A percentile compares a stretch with the other conserved stretches of the same genome.
Evolutionary conservation across 2,113 vertebrate species (phyloP).

Genomic region (Macrotis lagotis): DNA sequence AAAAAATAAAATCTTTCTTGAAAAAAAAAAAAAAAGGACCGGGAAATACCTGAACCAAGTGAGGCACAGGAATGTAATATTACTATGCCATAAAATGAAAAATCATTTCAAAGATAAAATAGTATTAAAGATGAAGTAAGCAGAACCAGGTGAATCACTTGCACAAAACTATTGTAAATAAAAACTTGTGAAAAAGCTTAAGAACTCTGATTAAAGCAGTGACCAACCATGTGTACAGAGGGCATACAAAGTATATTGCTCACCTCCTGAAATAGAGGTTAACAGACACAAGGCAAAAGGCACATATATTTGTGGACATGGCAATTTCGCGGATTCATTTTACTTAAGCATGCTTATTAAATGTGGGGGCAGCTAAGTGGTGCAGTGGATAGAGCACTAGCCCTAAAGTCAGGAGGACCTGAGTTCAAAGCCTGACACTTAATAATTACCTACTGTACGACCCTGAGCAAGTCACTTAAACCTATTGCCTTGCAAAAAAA

Average conservation of each 20-base stretch:
- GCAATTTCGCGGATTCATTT: neutral
- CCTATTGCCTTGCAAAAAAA: too few relatives aligned
- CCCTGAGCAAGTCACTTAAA: too few relatives aligned
- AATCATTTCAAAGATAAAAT: neutral
- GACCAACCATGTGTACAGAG: neutral
- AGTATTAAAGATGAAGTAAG: neutral
- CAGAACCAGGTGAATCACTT: neutral
- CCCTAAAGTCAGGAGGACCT: too few relatives aligned
- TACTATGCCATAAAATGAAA: neutral
- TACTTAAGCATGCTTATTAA: neutral
- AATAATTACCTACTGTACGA: too few relatives aligned
- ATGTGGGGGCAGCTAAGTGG: too few relatives aligned
- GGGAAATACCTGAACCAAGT: neutral
- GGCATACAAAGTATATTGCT: neutral
- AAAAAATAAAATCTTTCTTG: too few relatives aligned
- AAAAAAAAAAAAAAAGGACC: too few relatives aligned
- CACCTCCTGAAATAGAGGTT: neutral
- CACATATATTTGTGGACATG: neutral
- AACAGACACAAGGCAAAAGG: neutral
- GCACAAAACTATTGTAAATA: neutral
- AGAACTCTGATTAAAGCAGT: neutral
- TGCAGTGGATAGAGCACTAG: too few relatives aligned
- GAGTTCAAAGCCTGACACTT: too few relatives aligned
- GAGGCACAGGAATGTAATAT: neutral
- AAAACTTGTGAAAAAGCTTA: neutral